A percentile compares a stretch with the other conserved stretches of the same genome.
Evolutionary conservation across 1,140 invertebrate species (phyloP).

Genomic region (Psix sp.): DNA sequence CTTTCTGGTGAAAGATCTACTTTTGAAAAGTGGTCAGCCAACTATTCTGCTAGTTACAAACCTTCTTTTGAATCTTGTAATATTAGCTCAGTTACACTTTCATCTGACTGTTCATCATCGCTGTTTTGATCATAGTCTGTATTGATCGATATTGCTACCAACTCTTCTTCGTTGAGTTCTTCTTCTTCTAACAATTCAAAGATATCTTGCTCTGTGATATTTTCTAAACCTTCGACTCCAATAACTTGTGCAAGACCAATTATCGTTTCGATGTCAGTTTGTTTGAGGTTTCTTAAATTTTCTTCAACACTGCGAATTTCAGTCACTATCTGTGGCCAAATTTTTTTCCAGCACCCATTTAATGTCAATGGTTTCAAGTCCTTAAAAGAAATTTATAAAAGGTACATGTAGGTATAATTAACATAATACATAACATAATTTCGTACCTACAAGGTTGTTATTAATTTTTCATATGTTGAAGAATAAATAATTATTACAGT

Average conservation of each 20-base stretch:
- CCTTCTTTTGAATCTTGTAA: conserved; percentile 1
- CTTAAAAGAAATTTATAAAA: no score
- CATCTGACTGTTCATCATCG: no score
- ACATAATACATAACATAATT: no score
- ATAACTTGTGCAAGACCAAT: conserved; percentile 37
- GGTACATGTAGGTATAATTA: no score
- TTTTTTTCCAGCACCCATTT: conserved; percentile 49
- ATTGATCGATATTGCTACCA: no score
- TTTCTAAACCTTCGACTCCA: conserved; percentile 53
- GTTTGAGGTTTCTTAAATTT: conserved; percentile 3
- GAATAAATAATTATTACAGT: no score
- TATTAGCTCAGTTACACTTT: not conserved
- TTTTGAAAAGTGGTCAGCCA: not conserved
- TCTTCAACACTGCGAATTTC: not conserved
- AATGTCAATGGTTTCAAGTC: conserved; percentile 44
- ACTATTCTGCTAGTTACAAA: not conserved
- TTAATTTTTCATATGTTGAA: no score
- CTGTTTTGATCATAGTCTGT: no score
- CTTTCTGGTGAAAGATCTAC: no score
- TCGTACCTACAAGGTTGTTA: no score
- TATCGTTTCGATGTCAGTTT: conserved; percentile 29
- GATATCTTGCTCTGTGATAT: conserved; percentile 43
- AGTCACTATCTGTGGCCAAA: conserved; percentile 28
- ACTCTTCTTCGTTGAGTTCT: no score
- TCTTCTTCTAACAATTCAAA: conserved; percentile 1